phyloP scores from a whole-genome alignment of 2,888 invertebrate genomes.

The Pristionchus japonicus region DNA sequence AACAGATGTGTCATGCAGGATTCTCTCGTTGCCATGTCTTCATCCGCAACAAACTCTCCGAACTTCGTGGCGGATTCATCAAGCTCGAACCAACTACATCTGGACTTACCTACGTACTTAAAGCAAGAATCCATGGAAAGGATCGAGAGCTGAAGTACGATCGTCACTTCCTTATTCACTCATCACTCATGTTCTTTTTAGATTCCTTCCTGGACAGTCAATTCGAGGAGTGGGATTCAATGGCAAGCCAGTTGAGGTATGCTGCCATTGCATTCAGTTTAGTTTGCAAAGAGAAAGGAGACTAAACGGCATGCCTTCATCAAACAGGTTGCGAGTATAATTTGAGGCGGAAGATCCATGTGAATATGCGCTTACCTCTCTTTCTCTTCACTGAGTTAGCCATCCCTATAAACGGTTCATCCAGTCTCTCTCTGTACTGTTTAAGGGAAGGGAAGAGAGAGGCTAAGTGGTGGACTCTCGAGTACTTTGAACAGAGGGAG shows the following conservation, averaged over 20 bases:
- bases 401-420: conserved; percentile 35
- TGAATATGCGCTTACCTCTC: conserved; percentile 15
- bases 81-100: not conserved
- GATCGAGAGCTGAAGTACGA: not conserved
- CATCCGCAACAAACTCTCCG: not conserved
- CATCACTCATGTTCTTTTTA: not conserved
- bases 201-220: conserved; percentile 19
- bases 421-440: conserved; percentile 9
- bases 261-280: not conserved
- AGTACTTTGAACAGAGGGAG: conserved; percentile 20
- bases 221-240: conserved; percentile 21
- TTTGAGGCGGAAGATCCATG: conserved; percentile 38
- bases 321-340: conserved; percentile 46
- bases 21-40: not conserved
- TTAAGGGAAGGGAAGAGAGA: not conserved
- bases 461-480: conserved; percentile 39
- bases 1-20: not conserved
- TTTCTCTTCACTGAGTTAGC: conserved; percentile 23
- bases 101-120: not conserved
- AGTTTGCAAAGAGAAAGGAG: conserved; percentile 24
- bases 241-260: conserved; percentile 30
- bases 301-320: not conserved
- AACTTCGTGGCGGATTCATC: not conserved
- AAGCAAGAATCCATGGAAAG: not conserved
- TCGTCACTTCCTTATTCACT: not conserved